Evolutionary conservation across 1,140 invertebrate species (phyloP), one percentile per base, ranked within the genome.

Genomic region (Drosophila neocordata): DNA sequence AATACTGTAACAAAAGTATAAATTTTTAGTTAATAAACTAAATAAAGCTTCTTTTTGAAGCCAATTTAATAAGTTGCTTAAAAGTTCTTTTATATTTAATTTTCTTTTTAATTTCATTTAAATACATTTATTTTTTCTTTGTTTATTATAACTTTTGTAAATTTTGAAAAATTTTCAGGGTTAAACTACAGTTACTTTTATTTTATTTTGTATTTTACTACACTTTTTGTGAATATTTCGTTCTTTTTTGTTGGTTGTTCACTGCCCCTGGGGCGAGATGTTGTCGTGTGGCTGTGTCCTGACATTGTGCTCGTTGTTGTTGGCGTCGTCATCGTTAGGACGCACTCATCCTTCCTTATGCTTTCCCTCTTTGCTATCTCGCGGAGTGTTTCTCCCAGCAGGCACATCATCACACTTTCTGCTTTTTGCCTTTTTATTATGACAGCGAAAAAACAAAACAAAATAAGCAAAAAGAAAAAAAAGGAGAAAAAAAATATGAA

Each of bases 401-500:
- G 41, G 41, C 41, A 48, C 41, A 48, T 48, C 41, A 48, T 48
- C 41, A 48, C 41, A 48, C 41, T 48, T 48, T 48, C 41, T 48
- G 41, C 48, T 53, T 64, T 38, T 73, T 69, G 37, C 65, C 62
- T 74, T 76, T 83, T 83, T 83, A 83, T 83, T 83, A 79, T 83
- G 80, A 84, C 80, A 84, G 79, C 68, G 52, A 52, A 73, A 74
- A 61, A 57, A 69, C 52, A 48, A 48, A 41, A 41, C 38, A 41
- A 41, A 41, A 18, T 37, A 55, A 65, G 68, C 63, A 44, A 57
- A 69, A 13, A 37, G 8, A 15, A 67, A 20, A 35, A 41, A 41
- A 41, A 13, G 48, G 34, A 11, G 44, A 22, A 31, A 72, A 57
- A 77, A 61, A 67, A 66, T 62, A 68, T 24, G 57, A 72, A 38